A percentile compares a stretch with the other conserved stretches of the same genome.
Evolutionary conservation across 2,113 vertebrate species (phyloP).

Genomic region (Salminus brasiliensis): DNA sequence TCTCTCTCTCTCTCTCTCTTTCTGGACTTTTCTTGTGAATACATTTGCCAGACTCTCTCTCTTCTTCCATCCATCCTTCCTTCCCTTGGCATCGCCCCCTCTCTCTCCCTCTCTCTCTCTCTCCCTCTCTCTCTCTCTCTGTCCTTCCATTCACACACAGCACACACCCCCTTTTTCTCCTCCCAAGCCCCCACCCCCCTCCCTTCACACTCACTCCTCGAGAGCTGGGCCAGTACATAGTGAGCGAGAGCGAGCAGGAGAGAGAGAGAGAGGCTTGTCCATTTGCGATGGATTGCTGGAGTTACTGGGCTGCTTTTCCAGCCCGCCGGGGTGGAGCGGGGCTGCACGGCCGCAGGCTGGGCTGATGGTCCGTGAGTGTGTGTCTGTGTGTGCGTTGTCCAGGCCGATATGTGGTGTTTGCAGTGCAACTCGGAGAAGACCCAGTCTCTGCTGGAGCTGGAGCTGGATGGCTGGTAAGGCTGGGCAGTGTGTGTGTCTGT

Average conservation of each 20-base stretch:
- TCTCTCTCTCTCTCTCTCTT: constrained; percentile 5
- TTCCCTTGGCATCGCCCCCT: background rate
- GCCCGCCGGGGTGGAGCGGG: background rate
- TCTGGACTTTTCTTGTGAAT: too few species aligned
- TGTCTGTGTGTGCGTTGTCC: constrained; percentile 44
- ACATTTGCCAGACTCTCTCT: background rate
- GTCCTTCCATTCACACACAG: constrained; percentile 43
- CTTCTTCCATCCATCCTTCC: constrained; percentile 19
- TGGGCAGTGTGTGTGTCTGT: constrained; percentile 2
- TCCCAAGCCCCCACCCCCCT: constrained; percentile 65
- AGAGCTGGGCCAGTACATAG: constrained; percentile 29
- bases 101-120: constrained; percentile 3
- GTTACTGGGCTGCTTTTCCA: background rate
- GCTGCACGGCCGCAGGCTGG: background rate
- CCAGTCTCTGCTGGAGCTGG: constrained; percentile 92
- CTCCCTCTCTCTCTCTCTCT: constrained; percentile 8
- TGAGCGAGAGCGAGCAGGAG: constrained; percentile 32
- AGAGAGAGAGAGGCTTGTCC: constrained; percentile 10
- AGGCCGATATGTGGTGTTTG: constrained; percentile 91
- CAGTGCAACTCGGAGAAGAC: constrained; percentile 94
- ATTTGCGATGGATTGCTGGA: constrained; percentile 11
- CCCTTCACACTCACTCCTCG: constrained; percentile 61
- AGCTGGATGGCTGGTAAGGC: constrained; percentile 89
- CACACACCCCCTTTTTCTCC: constrained; percentile 60
- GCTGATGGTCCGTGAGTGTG: constrained; percentile 47